These are phyloP conservation scores for Drosophila takahashii DNA, from an alignment of 1,140 invertebrate genomes.

Conservation along the genomic window DNA sequence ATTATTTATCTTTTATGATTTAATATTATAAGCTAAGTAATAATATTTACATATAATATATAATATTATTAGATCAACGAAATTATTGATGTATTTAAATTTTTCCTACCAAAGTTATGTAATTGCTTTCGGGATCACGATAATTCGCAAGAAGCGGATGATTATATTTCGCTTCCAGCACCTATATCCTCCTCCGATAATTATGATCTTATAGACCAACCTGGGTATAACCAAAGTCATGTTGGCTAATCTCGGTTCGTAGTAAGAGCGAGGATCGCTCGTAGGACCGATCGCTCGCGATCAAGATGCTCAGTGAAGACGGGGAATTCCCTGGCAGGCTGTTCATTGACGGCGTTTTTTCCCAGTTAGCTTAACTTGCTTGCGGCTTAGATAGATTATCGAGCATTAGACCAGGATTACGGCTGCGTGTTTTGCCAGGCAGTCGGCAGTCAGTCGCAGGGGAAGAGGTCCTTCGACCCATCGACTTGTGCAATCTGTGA, in stretches of 20 bases:
- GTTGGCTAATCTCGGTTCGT: conserved; percentile 39
- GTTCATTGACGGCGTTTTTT: conserved; percentile 79
- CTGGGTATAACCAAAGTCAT: conserved; percentile 59
- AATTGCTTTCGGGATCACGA: conserved; percentile 4
- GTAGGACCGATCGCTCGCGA: conserved; percentile 4
- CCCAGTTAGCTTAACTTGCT: conserved; percentile 78
- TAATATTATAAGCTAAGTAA: too few species aligned
- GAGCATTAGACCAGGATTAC: conserved; percentile 73
- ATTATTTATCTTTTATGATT: too few species aligned
- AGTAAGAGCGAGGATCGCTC: conserved; percentile 17
- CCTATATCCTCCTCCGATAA: conserved; percentile 8
- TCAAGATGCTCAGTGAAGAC: conserved; percentile 55
- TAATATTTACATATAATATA: too few species aligned
- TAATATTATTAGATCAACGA: too few species aligned
- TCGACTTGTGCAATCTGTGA: conserved; percentile 77
- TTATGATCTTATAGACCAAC: conserved; percentile 43
- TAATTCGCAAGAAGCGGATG: not conserved
- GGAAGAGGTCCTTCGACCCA: conserved; percentile 11
- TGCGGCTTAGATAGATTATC: conserved; percentile 65
- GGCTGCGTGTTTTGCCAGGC: conserved; percentile 58
- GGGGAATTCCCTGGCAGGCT: conserved; percentile 58
- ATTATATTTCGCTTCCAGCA: conserved; percentile 4
- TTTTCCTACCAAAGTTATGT: not conserved
- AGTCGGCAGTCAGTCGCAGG: conserved; percentile 17
- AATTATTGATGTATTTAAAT: not conserved